Conservation (phyloP, 2,888 invertebrate genomes). For the Anthrax anthrax region DNA sequence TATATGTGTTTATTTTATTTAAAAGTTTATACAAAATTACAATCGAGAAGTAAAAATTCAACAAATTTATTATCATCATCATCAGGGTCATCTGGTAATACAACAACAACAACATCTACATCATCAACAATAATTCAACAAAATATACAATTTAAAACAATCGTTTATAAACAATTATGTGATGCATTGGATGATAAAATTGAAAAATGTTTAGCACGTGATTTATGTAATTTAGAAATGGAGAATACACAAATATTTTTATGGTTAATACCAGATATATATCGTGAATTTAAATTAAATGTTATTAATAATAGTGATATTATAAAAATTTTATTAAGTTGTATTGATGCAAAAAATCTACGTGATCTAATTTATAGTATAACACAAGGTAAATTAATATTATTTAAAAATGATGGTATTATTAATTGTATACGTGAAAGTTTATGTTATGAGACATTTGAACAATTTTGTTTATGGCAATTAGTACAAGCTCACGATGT, state of each 20-base stretch:
- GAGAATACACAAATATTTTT: slow-evolving; percentile 78
- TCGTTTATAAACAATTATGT: slow-evolving; percentile 81
- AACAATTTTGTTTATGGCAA: slow-evolving; percentile 96
- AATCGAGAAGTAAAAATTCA: slow-evolving; percentile 36
- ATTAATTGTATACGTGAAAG: slow-evolving; percentile 65
- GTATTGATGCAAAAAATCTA: slow-evolving; percentile 78
- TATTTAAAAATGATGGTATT: slow-evolving; percentile 67
- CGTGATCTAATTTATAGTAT: slow-evolving; percentile 84
- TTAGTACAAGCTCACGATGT: slow-evolving; percentile 87
- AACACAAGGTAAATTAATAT: slow-evolving; percentile 71
- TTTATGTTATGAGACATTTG: slow-evolving; percentile 90
- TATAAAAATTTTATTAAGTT: slow-evolving; percentile 76
- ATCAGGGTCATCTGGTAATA: not conserved
- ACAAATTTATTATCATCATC: not conserved
- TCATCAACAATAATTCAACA: slow-evolving; percentile 24
- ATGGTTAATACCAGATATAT: slow-evolving; percentile 86
- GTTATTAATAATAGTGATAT: slow-evolving; percentile 79
- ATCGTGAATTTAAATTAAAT: slow-evolving; percentile 75
- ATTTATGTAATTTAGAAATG: slow-evolving; percentile 78
- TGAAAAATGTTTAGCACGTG: slow-evolving; percentile 58
- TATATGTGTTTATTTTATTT: slow-evolving; percentile 80
- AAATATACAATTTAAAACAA: slow-evolving; percentile 60
- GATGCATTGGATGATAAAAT: slow-evolving; percentile 61
- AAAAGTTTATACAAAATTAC: slow-evolving; percentile 54
- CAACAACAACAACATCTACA: not conserved